A percentile compares a stretch with the other conserved stretches of the same genome.
phyloP scores from a whole-genome alignment of 2,888 invertebrate species.

The Tetheella fluctuosa region DNA sequence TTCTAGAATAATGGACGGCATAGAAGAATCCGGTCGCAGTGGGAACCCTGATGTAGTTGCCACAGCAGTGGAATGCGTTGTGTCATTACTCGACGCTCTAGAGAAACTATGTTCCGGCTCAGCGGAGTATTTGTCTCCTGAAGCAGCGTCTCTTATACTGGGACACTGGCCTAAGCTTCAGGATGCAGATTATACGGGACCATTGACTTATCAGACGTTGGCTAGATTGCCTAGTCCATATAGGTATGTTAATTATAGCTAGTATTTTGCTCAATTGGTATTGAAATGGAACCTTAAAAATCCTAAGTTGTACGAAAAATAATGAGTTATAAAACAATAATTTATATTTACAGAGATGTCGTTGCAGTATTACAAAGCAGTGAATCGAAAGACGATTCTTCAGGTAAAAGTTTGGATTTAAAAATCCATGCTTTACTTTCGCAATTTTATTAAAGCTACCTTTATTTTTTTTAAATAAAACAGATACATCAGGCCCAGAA shows the following conservation, averaged over 20 bases:
- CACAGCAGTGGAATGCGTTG: slow-evolving; percentile 92
- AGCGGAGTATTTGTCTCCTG: slow-evolving; percentile 58
- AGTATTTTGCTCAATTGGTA: no score
- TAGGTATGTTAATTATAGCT: slow-evolving; percentile 80
- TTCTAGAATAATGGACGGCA: slow-evolving; percentile 92
- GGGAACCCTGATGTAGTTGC: slow-evolving; percentile 90
- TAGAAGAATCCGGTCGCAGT: slow-evolving; percentile 95
- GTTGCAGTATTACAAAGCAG: slow-evolving; percentile 88
- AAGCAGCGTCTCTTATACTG: slow-evolving; percentile 81
- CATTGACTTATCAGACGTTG: slow-evolving; percentile 93
- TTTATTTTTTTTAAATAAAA: no score
- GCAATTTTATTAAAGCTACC: background rate
- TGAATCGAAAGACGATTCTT: slow-evolving; percentile 85
- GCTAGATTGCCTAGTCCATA: slow-evolving; percentile 93
- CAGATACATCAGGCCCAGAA: slow-evolving; percentile 87
- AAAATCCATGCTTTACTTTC: no score
- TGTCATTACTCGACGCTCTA: slow-evolving; percentile 91
- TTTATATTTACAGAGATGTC: slow-evolving; percentile 82
- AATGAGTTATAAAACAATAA: background rate
- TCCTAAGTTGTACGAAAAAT: no score
- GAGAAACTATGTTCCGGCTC: slow-evolving; percentile 92
- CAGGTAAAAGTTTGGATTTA: slow-evolving; percentile 52
- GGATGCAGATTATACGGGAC: slow-evolving; percentile 92
- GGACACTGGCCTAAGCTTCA: slow-evolving; percentile 87
- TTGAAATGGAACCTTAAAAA: no score